Evolutionary conservation across 2,888 invertebrate species (phyloP), one percentile per base, ranked within the genome.

Genomic region (Spodoptera exigua): DNA sequence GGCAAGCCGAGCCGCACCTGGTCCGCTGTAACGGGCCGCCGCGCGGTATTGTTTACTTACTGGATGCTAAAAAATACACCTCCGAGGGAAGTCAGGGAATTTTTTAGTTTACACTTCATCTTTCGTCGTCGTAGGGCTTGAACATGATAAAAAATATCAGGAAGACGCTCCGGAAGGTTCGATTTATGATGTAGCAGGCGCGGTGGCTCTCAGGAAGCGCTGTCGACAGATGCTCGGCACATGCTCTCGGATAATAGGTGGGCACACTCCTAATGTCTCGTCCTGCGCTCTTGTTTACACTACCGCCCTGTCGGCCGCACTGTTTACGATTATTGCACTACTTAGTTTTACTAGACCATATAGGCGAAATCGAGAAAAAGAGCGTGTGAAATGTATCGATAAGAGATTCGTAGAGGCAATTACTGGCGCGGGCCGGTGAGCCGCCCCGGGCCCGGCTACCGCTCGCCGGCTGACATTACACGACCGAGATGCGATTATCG

Each of bases 171-270:
- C 93, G 93, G 91, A 92, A 93, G 92, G 89, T 83, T 90, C 89
- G 83, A 90, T 92, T 92, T 94, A 92, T 93, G 92, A 91, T 89
- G 86, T 86, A 89, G 89, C 90, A 87, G 84, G 85, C 87, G 84
- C 81, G 76, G 82, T 74, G 79, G 78, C 81, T 81, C 80, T 86
- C 91, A 91, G 93, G 93, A 93, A 89, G 88, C 84, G 74, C 76
- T 83, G 92, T 83, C 87, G 94, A 94, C 94, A 94, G 94, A 94
- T 89, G 91, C 86, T 83, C 73, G 83, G 87, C 94, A 94, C 87
- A 90, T 93, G 93, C 87, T 63, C 76, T 51, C 77, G 76, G 81
- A 85, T 88, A 86, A 85, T 87, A 88, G 87, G 87, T 87, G 87
- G 83, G 88, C 90, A 89, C 88, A 87, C 89, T 89, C 83, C 82